These are phyloP conservation scores for Ageneiosus marmoratus DNA, from an alignment of 2,113 vertebrate species.

Conservation along the genomic window DNA sequence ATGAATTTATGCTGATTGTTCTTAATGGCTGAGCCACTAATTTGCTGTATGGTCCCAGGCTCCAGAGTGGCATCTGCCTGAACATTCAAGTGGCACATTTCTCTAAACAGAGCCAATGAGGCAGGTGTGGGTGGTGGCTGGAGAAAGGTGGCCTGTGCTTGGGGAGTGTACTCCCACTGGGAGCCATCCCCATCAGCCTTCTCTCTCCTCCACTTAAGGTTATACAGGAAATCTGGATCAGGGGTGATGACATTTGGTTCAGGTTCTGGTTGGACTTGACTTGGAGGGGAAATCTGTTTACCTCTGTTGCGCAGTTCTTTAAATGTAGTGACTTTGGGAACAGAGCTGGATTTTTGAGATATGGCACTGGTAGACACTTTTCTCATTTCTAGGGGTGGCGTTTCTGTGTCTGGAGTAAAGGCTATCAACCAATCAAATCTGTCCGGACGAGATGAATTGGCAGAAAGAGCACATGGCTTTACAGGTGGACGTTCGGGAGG, in stretches of 20 bases:
- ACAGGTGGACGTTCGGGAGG: conserved; percentile 54
- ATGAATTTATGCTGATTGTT: conserved; percentile 59
- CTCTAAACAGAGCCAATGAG: conserved; percentile 76
- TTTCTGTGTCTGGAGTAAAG: conserved; percentile 87
- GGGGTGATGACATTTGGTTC: conserved; percentile 72
- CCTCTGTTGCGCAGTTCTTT: conserved; percentile 85
- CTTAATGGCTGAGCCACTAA: conserved; percentile 65
- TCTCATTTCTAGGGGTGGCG: conserved; percentile 62
- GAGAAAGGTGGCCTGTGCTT: conserved; percentile 69
- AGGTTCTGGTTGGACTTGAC: conserved; percentile 65
- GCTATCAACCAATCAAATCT: conserved; percentile 92
- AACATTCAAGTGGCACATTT: conserved; percentile 79
- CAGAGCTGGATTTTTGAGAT: conserved; percentile 37
- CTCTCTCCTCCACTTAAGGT: conserved; percentile 72
- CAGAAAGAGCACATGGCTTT: conserved; percentile 68
- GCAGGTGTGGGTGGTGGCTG: conserved; percentile 71
- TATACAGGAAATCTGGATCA: conserved; percentile 77
- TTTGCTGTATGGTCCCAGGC: conserved; percentile 60
- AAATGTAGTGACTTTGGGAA: conserved; percentile 87
- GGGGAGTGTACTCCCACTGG: conserved; percentile 74
- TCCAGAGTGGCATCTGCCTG: conserved; percentile 67
- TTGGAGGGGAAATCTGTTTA: conserved; percentile 67
- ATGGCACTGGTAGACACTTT: conserved; percentile 35
- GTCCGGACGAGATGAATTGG: conserved; percentile 73
- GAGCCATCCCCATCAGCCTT: conserved; percentile 62